These are phyloP conservation scores for Drosophila grimshawi DNA, from an alignment of 1,140 invertebrate genomes.

Conservation along the genomic window DNA sequence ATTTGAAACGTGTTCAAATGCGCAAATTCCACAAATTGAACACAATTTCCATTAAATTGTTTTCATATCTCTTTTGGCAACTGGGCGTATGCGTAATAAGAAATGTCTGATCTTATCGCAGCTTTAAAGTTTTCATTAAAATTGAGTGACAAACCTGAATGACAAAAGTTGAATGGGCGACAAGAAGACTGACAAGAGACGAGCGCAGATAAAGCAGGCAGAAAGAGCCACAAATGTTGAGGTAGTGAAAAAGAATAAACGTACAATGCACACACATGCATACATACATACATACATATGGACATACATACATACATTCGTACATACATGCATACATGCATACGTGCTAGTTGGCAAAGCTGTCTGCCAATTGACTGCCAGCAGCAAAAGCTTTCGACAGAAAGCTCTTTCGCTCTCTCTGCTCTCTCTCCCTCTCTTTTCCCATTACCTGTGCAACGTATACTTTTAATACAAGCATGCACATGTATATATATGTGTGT, in stretches of 20 bases:
- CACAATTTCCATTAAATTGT: not conserved
- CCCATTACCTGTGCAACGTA: not conserved
- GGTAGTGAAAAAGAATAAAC: slow-evolving; percentile 14
- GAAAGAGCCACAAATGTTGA: slow-evolving; percentile 26
- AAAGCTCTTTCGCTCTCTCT: not conserved
- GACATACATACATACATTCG: not conserved
- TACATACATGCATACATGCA: not conserved
- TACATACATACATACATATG: not conserved
- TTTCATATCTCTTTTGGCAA: not conserved
- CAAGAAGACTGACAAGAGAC: not conserved
- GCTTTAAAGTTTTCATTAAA: slow-evolving; percentile 24
- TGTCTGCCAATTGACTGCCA: not conserved
- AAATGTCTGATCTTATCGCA: slow-evolving; percentile 7
- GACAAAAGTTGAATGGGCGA: slow-evolving; percentile 14
- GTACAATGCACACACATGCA: not conserved
- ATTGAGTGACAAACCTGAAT: slow-evolving; percentile 20
- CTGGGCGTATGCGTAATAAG: slow-evolving; percentile 14
- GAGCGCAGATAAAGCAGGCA: not conserved
- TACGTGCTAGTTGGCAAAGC: not conserved
- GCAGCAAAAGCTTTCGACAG: not conserved
- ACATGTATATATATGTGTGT: not conserved
- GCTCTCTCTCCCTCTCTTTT: not conserved
- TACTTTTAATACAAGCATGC: not conserved
- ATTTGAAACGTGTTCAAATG: no score
- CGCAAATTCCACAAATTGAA: no score